These are phyloP conservation scores for Sebastes dallii DNA, from an alignment of 2,797 vertebrate genomes.

Conservation along the genomic window DNA sequence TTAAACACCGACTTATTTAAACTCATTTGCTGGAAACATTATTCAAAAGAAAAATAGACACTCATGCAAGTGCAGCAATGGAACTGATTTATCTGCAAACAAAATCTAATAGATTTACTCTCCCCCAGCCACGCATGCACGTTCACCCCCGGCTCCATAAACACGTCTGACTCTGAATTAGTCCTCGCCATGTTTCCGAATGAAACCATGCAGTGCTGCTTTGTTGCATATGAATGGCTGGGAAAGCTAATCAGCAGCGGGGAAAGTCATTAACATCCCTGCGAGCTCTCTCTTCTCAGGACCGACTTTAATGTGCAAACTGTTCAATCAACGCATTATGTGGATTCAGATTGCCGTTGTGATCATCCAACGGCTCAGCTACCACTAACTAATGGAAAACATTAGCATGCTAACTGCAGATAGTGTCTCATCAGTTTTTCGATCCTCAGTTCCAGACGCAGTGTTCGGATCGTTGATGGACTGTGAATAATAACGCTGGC, in stretches of 20 bases:
- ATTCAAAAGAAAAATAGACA: constrained; percentile 67
- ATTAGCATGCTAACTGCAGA: constrained; percentile 74
- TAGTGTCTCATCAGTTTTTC: constrained; percentile 68
- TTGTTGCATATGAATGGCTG: constrained; percentile 63
- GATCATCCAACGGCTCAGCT: constrained; percentile 72
- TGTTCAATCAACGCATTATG: constrained; percentile 76
- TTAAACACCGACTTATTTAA: constrained; percentile 65
- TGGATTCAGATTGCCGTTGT: constrained; percentile 71
- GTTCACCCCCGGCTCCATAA: constrained; percentile 53
- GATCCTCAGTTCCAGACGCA: constrained; percentile 55
- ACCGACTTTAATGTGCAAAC: constrained; percentile 76
- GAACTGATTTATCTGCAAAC: constrained; percentile 76
- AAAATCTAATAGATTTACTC: constrained; percentile 74
- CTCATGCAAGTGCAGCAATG: constrained; percentile 51
- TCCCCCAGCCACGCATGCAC: constrained; percentile 57
- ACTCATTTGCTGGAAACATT: constrained; percentile 63
- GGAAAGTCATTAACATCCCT: constrained; percentile 77
- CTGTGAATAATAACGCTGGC: constrained; percentile 62
- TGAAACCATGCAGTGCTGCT: constrained; percentile 59
- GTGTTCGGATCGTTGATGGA: constrained; percentile 61
- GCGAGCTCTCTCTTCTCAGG: constrained; percentile 61
- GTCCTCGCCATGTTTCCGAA: constrained; percentile 55
- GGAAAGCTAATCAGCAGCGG: constrained; percentile 70
- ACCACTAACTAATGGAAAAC: constrained; percentile 71
- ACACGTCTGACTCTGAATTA: constrained; percentile 61